Evolutionary conservation across 2,113 vertebrate species (phyloP), one percentile per base, ranked within the genome.

Genomic region (Hylia prasina): DNA sequence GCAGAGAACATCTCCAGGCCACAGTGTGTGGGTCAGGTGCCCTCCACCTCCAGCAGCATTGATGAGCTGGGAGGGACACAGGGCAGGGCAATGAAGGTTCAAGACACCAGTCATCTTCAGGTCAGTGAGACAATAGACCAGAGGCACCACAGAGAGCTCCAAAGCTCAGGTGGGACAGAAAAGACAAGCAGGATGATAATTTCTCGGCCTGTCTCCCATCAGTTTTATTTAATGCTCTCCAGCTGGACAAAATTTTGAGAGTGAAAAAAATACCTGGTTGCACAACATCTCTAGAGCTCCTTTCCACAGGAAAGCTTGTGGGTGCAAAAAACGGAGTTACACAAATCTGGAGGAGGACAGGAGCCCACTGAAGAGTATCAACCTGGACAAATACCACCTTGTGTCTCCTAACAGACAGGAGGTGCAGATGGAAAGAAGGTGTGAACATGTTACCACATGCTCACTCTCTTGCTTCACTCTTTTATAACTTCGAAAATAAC

Each of bases 81-180:
- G 45, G n/a, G 51, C 51, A 87, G 40, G 47, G 33, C 53, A 81
- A 2, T 1, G 25, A 76, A 45, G 25, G 44, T 7, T 47, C 16
- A 37, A 30, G 21, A 24, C 22, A 57, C 1, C 0, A 0, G 2
- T 15, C 0, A 0, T n/a, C 54, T 53, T 64, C 53, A 76, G 37
- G 28, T 17, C 50, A 31, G 31, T 6, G 14, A 60, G 10, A n/a
- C 48, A 71, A 48, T 0, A 2, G 17, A n/a, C 40, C 1, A 1
- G 37, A 69, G 42, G 40, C 53, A 76, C 15, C 21, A 11, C 2
- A 69, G 47, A n/a, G 22, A 76, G 39, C 18, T 37, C 47, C 60
- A 39, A 58, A 76, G 66, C 30, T 51, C 35, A 15, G 4, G 30
- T 39, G 47, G 22, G 70, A 37, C 24, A 42, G 15, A 27, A n/a